These are phyloP conservation scores for Dendrolimus kikuchii DNA, from an alignment of 1,140 invertebrate species.

Conservation along the genomic window DNA sequence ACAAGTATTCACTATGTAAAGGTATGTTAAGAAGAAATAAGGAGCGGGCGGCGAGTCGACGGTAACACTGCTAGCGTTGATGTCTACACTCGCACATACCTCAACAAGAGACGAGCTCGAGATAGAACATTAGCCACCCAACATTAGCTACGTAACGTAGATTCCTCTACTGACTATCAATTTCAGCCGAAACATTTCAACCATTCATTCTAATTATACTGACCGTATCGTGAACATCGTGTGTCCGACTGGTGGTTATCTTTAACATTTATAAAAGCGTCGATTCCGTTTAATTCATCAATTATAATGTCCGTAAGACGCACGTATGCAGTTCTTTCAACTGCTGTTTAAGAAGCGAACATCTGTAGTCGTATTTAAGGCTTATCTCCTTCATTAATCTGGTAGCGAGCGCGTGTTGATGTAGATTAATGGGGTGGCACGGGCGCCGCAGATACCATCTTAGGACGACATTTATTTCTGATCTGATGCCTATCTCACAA, in stretches of 20 bases:
- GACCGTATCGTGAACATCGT: constrained; percentile 23
- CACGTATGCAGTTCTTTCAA: constrained; percentile 29
- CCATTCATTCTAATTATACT: constrained; percentile 57
- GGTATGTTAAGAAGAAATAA: constrained; percentile 10
- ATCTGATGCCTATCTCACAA: constrained; percentile 40
- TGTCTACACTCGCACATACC: not conserved
- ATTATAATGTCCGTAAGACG: constrained; percentile 36
- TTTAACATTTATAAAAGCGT: constrained; percentile 53
- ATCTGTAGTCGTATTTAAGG: constrained; percentile 62
- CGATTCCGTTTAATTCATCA: constrained; percentile 54
- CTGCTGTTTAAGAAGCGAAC: constrained; percentile 42
- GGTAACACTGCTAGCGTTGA: not conserved
- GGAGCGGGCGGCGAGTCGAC: constrained; percentile 1
- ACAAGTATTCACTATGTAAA: constrained; percentile 37
- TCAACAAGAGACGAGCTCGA: constrained; percentile 10
- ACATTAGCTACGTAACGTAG: constrained; percentile 25
- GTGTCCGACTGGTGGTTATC: constrained; percentile 32
- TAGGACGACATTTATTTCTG: constrained; percentile 49
- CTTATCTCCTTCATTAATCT: constrained; percentile 66
- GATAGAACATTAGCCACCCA: constrained; percentile 26
- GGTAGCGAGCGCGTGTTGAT: constrained; percentile 58
- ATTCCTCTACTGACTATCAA: constrained; percentile 30
- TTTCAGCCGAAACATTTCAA: constrained; percentile 30
- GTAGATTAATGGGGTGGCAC: constrained; percentile 64
- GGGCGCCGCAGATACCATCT: constrained; percentile 49